phyloP scores from a whole-genome alignment of 2,113 vertebrate genomes.

The Sarotherodon lohbergeri region DNA sequence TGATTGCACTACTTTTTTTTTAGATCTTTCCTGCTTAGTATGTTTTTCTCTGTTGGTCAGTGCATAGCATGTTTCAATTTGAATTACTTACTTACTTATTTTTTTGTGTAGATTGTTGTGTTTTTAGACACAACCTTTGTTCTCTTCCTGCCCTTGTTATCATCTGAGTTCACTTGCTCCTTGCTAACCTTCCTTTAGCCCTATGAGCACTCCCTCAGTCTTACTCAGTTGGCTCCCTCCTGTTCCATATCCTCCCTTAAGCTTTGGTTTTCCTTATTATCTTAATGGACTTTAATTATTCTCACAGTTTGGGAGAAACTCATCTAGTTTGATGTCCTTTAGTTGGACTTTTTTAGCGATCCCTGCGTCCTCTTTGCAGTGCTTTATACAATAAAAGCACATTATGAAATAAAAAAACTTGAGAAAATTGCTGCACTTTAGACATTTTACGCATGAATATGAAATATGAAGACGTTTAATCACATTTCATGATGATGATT shows the following conservation, averaged over 20 bases:
- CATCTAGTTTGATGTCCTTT: neutral
- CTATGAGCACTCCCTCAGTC: too few species aligned
- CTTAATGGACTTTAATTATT: neutral
- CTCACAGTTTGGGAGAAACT: neutral
- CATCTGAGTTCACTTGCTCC: neutral
- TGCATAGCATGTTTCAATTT: neutral
- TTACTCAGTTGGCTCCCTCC: too few species aligned
- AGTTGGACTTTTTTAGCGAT: neutral
- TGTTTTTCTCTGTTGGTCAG: neutral
- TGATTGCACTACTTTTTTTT: neutral
- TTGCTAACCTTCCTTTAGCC: neutral
- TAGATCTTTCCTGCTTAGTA: neutral
- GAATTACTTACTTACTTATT: neutral
- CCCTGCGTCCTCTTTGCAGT: neutral
- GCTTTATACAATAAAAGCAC: neutral
- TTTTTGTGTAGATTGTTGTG: neutral
- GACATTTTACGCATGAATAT: neutral
- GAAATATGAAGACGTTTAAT: neutral
- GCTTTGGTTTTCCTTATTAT: neutral
- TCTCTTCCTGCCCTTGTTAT: neutral
- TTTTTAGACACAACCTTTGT: neutral
- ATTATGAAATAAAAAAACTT: neutral
- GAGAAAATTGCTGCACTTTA: neutral
- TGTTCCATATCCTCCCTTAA: neutral
- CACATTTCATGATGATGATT: neutral